These are phyloP conservation scores for Drosophila serrata DNA, from an alignment of 1,140 invertebrate species.

Conservation along the genomic window DNA sequence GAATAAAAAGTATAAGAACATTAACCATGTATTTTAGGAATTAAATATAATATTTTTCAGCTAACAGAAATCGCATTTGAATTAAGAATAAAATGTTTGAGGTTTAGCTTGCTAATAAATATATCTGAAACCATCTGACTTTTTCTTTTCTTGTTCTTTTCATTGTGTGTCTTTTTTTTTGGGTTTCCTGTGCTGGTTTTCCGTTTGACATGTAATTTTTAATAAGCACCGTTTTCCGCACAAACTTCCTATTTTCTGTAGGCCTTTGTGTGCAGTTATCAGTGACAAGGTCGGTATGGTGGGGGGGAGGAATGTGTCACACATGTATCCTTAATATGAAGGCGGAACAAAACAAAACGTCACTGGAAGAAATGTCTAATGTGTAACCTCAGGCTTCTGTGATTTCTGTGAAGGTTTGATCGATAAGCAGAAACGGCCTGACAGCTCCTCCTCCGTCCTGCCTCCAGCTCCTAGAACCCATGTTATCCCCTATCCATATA, in stretches of 20 bases:
- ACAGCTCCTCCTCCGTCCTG: constrained; percentile 48
- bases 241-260: constrained; percentile 53
- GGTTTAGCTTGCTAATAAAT: neutral
- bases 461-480: neutral
- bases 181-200: constrained; percentile 48
- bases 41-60: neutral
- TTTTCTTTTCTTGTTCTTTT: neutral
- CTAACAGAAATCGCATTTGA: neutral
- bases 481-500: constrained; percentile 16
- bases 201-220: constrained; percentile 80
- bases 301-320: constrained; percentile 63
- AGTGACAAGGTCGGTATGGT: constrained; percentile 42
- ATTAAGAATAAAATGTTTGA: neutral
- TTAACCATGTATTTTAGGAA: no score
- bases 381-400: constrained; percentile 34
- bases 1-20: neutral
- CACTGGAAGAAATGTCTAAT: constrained; percentile 63
- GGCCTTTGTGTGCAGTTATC: constrained; percentile 48
- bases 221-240: constrained; percentile 73
- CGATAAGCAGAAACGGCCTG: constrained; percentile 51
- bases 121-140: no score
- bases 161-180: constrained; percentile 19
- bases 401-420: constrained; percentile 55
- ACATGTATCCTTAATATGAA: constrained; percentile 66
- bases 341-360: constrained; percentile 65